These are phyloP conservation scores for Xiphophorus maculatus DNA, from an alignment of 2,113 vertebrate genomes.

Conservation along the genomic window DNA sequence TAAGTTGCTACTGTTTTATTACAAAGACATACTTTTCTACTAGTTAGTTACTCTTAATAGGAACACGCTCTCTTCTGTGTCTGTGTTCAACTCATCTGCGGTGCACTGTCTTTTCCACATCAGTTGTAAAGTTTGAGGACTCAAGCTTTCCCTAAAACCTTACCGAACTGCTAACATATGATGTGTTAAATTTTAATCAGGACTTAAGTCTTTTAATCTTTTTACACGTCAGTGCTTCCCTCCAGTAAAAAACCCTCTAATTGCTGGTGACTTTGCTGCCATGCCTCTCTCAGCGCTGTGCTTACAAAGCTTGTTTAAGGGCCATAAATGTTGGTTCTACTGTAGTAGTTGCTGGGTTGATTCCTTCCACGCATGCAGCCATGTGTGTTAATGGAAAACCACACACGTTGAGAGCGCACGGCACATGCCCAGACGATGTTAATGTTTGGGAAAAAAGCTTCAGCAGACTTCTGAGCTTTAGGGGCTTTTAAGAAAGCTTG, in stretches of 20 bases:
- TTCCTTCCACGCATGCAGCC: conserved; percentile 40
- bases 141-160: conserved; percentile 22
- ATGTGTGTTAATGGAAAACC: conserved; percentile 59
- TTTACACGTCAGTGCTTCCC: conserved; percentile 58
- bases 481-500: conserved; percentile 47
- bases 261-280: conserved; percentile 60
- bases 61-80: not conserved
- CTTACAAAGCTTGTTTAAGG: conserved; percentile 64
- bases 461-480: conserved; percentile 48
- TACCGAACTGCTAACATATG: conserved; percentile 23
- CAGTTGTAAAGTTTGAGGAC: conserved; percentile 9
- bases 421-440: conserved; percentile 59
- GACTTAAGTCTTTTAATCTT: conserved; percentile 63
- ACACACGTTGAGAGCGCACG: conserved; percentile 66
- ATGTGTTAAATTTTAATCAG: conserved; percentile 39
- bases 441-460: conserved; percentile 48
- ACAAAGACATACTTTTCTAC: not conserved
- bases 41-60: not conserved
- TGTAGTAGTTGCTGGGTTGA: conserved; percentile 62
- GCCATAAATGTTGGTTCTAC: conserved; percentile 58
- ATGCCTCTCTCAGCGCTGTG: conserved; percentile 25
- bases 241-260: conserved; percentile 66
- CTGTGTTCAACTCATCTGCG: not conserved
- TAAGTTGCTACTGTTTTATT: not conserved
- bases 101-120: not conserved